These are phyloP conservation scores for Teleogryllus oceanicus DNA, from an alignment of 2,888 invertebrate species.

Conservation along the genomic window DNA sequence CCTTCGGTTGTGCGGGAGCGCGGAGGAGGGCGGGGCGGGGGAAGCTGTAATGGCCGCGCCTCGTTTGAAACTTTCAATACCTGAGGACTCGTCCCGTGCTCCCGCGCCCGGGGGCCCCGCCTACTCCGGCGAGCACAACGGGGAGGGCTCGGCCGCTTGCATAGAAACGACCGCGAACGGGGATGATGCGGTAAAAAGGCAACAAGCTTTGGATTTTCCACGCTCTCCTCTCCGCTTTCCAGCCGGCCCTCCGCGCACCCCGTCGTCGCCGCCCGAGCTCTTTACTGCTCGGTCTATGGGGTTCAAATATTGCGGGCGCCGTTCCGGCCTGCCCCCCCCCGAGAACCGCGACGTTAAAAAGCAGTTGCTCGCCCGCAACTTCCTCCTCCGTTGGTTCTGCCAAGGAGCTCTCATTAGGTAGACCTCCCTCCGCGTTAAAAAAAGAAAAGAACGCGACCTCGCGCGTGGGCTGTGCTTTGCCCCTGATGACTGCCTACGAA, in stretches of 20 bases:
- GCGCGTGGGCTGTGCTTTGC: too few relatives aligned
- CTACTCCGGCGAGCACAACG: too few relatives aligned
- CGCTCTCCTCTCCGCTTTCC: too few relatives aligned
- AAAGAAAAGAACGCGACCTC: too few relatives aligned
- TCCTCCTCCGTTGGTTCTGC: too few relatives aligned
- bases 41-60: background rate
- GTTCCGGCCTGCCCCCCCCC: background rate
- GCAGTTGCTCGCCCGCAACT: too few relatives aligned
- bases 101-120: background rate
- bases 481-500: too few relatives aligned
- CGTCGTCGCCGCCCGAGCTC: background rate
- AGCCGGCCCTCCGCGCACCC: background rate
- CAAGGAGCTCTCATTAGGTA: too few relatives aligned
- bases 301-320: background rate
- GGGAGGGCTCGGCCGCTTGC: background rate
- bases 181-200: background rate
- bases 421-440: too few relatives aligned
- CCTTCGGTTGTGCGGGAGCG: background rate
- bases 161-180: conserved; percentile 4
- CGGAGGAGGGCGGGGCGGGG: background rate
- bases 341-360: too few relatives aligned
- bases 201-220: background rate
- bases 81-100: background rate
- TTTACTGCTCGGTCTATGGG: background rate
- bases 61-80: conserved; percentile 18